Percentiles rank a stretch among this genome's conserved stretches.
Conservation (phyloP, 2,888 invertebrate genomes). For the Drosophila pegasa region DNA sequence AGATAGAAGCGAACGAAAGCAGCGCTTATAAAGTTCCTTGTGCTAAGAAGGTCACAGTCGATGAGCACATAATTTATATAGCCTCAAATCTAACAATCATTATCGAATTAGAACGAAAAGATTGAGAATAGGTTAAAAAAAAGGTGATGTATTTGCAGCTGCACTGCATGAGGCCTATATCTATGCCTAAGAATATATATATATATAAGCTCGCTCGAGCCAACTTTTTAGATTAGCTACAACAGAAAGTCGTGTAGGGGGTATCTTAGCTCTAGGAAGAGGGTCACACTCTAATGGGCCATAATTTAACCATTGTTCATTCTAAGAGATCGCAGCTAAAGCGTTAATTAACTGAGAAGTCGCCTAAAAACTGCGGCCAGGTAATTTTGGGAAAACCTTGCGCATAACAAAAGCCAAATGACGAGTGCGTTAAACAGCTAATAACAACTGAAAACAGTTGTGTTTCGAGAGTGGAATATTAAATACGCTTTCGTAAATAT, state of each 20-base stretch:
- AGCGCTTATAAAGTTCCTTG: conserved; percentile 14
- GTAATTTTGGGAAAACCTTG: conserved; percentile 50
- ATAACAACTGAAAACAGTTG: conserved; percentile 2
- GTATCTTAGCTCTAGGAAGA: conserved; percentile 6
- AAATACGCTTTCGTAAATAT: neutral
- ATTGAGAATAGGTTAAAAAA: neutral
- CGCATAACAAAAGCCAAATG: conserved; percentile 57
- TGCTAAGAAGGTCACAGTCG: conserved; percentile 31
- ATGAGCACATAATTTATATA: conserved; percentile 12
- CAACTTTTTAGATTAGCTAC: neutral
- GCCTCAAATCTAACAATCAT: conserved; percentile 2
- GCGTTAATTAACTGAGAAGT: conserved; percentile 77
- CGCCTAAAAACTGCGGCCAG: conserved; percentile 45
- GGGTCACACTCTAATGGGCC: conserved; percentile 61
- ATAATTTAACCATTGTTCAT: conserved; percentile 74
- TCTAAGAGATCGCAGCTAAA: conserved; percentile 40
- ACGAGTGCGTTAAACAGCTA: conserved; percentile 58
- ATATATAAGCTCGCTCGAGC: conserved; percentile 4
- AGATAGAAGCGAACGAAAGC: conserved; percentile 16
- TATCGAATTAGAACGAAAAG: neutral
- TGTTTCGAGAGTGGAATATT: neutral
- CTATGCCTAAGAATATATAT: neutral
- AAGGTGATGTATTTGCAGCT: neutral
- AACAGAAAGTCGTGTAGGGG: conserved; percentile 11
- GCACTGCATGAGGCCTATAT: neutral